Evolutionary conservation across 2,113 vertebrate genomes (phyloP).

Genomic region (Delphinus delphis): DNA sequence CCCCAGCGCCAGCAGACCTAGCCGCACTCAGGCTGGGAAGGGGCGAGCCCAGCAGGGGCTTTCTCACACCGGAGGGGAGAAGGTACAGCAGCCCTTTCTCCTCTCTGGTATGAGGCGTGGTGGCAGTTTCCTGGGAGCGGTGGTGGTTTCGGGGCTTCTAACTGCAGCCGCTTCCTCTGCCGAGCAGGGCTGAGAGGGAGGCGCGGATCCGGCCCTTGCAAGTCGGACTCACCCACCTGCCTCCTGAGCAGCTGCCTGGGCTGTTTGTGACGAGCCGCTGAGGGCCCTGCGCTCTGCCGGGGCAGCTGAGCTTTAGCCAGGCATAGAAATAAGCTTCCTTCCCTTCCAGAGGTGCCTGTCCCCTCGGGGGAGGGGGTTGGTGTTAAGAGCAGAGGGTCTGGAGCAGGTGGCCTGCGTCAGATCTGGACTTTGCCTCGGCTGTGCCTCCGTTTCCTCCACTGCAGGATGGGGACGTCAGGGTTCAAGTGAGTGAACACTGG

Average conservation of each 20-base stretch:
- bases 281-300: background rate
- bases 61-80: too few relatives aligned
- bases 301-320: background rate
- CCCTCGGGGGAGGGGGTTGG: background rate
- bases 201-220: background rate
- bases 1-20: background rate
- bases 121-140: background rate
- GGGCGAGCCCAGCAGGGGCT: background rate
- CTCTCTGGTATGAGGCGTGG: fast-evolving
- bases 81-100: too few relatives aligned
- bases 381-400: background rate
- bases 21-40: background rate
- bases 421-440: background rate
- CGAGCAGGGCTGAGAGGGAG: background rate
- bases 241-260: background rate
- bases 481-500: background rate
- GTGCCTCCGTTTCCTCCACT: background rate
- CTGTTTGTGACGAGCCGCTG: background rate
- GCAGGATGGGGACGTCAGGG: background rate
- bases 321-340: background rate
- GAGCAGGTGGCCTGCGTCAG: background rate
- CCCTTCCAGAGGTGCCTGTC: background rate
- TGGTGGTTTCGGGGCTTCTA: too few relatives aligned
- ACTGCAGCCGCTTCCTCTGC: background rate
- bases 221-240: too few relatives aligned